Base-by-base conservation (phyloP, 2,888 invertebrate species). In the Ceramica pisi region DNA sequence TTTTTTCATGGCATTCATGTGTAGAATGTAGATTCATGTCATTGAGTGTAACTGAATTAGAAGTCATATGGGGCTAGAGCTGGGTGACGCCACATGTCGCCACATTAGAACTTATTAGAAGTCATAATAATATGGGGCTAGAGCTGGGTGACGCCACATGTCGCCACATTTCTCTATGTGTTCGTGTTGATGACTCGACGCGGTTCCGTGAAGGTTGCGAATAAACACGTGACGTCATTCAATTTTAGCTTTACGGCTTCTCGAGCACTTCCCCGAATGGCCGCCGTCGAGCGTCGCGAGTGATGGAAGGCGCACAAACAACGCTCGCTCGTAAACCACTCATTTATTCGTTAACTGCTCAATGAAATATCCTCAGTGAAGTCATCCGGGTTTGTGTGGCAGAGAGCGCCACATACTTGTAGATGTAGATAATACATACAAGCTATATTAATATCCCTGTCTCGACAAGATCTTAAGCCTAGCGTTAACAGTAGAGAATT, bases 181-280 rank as follows among this genome's bases (percentile, higher is more conserved):
- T 62, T 61, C 21, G 50, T 38, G 5, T 31, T n/a, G 35, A 10
- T 16, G 60, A 53, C 12, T 23, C 14, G 21, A 3, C 12, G 14
- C 16, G 38, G 46, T 14, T 57, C 38, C 21, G 19, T 14, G 53
- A 63, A 69, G 62, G 38, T 62, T 51, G 14, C 55, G 10, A 67
- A 69, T 72, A 72, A 82, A 81, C 72, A 79, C 55, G 57, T 76
- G 72, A 80, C 71, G 70, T 81, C 71, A 79, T 79, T 60, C 23
- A 70, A 66, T 79, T 75, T 62, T 55, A 67, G 46, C 21, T 73
- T 73, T 67, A 78, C 41, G 48, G 31, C 44, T 57, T 53, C 44
- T 57, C 75, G 57, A 71, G 62, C 69, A 46, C 31, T 60, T 38
- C 12, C 12, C 12, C 1, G 38, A 26, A n/a, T 63, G 56, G 38